Percentiles rank a stretch among this genome's conserved stretches.
Conservation (phyloP, 2,888 invertebrate species). For the Lymantria dispar region DNA sequence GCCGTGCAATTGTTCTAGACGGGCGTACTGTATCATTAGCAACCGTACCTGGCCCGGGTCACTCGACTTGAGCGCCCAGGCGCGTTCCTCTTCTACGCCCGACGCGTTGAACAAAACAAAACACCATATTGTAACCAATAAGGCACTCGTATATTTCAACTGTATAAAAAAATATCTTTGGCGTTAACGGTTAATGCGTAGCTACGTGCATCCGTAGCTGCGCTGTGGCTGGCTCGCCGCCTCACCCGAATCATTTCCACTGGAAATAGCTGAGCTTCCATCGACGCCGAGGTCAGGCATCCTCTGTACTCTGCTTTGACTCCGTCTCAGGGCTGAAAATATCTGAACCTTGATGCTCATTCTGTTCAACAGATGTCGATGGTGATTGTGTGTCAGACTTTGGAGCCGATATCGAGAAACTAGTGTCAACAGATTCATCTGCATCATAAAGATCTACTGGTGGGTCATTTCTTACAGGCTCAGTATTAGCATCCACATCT, state of each 20-base stretch:
- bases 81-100: conserved; percentile 80
- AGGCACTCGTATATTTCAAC: conserved; percentile 81
- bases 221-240: conserved; percentile 26
- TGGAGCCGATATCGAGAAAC: conserved; percentile 46
- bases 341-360: conserved; percentile 6
- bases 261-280: conserved; percentile 69
- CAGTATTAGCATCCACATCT: not conserved
- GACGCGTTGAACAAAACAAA: conserved; percentile 59
- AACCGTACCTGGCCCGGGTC: conserved; percentile 91
- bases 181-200: conserved; percentile 49
- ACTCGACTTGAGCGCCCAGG: conserved; percentile 90
- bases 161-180: conserved; percentile 72
- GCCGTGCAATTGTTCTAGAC: conserved; percentile 59
- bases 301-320: conserved; percentile 38
- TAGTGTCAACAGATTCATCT: conserved; percentile 54
- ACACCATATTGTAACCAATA: conserved; percentile 77
- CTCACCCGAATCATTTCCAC: conserved; percentile 78
- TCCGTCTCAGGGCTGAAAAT: not conserved
- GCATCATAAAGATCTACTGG: conserved; percentile 50
- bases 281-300: conserved; percentile 56
- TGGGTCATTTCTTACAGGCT: conserved; percentile 4
- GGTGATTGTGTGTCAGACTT: not conserved
- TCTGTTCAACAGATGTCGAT: conserved; percentile 10
- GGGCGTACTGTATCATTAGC: conserved; percentile 62
- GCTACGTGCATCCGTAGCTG: conserved; percentile 8